Percentiles rank a stretch among this genome's conserved stretches.
These are phyloP conservation scores for Pituophis catenifer DNA, from an alignment of 2,113 vertebrate genomes.

Conservation along the genomic window DNA sequence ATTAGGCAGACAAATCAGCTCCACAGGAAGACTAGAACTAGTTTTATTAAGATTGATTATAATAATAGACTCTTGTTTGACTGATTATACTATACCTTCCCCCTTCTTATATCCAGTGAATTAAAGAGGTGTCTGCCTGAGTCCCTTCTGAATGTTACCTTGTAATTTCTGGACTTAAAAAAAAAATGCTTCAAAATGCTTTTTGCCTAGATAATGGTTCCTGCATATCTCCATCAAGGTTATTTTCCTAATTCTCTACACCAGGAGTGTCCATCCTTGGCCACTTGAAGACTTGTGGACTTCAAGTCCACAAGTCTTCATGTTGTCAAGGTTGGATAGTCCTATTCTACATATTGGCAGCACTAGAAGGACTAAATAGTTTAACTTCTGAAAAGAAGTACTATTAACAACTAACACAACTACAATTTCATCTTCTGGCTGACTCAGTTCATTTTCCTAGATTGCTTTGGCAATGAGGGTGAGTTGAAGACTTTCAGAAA, in stretches of 20 bases:
- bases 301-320: not conserved
- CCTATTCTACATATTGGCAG: not conserved
- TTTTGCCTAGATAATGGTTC: not conserved
- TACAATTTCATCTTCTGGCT: not conserved
- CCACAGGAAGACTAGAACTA: not conserved
- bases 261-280: not conserved
- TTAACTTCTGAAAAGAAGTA: not conserved
- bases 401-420: not conserved
- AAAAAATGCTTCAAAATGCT: not conserved
- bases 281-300: not conserved
- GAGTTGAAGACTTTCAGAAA: not conserved
- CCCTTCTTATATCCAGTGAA: not conserved
- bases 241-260: not conserved
- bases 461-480: not conserved
- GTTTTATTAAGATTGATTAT: not conserved
- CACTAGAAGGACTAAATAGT: not conserved
- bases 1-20: not conserved
- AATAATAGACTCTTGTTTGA: not conserved
- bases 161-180: not conserved
- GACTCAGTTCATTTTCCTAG: not conserved
- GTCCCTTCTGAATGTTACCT: not conserved
- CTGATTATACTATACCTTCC: not conserved
- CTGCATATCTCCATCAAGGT: not conserved
- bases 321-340: not conserved
- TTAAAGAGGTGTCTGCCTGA: not conserved